Percentiles rank a stretch among this genome's conserved stretches.
These are phyloP conservation scores for Tyrannus savana DNA, from an alignment of 2,113 vertebrate species.

Conservation along the genomic window DNA sequence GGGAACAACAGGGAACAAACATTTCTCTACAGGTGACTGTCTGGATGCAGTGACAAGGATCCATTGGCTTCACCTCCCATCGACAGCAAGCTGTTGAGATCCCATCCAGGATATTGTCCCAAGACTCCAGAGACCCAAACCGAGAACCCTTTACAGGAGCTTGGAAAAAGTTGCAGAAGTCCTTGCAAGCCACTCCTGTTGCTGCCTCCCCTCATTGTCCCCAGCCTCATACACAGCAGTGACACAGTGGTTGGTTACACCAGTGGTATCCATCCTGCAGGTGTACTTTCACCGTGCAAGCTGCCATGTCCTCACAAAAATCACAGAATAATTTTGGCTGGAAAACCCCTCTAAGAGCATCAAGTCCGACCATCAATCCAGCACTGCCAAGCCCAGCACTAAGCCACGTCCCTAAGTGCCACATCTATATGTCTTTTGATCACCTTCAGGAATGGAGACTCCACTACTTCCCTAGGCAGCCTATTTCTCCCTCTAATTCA, in stretches of 20 bases:
- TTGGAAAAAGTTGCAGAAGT: neutral
- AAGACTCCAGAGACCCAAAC: neutral
- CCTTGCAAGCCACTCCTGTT: neutral
- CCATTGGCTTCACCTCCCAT: neutral
- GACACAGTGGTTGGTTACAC: neutral
- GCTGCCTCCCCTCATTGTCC: neutral
- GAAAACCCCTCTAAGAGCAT: neutral
- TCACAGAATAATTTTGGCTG: neutral
- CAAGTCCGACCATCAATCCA: neutral
- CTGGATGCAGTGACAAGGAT: neutral
- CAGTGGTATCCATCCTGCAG: neutral
- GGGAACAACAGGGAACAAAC: neutral
- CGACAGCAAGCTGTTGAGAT: neutral
- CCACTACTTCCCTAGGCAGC: neutral
- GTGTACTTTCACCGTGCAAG: neutral
- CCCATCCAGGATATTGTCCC: neutral
- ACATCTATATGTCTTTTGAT: neutral
- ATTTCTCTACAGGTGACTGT: neutral
- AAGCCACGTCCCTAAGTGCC: neutral
- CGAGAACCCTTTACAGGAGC: neutral
- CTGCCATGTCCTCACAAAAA: neutral
- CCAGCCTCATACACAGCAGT: neutral
- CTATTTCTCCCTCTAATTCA: neutral
- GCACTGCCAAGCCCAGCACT: neutral
- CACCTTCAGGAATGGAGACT: neutral